These are phyloP conservation scores for Calephelis virginiensis DNA, from an alignment of 1,140 invertebrate species.

Conservation along the genomic window DNA sequence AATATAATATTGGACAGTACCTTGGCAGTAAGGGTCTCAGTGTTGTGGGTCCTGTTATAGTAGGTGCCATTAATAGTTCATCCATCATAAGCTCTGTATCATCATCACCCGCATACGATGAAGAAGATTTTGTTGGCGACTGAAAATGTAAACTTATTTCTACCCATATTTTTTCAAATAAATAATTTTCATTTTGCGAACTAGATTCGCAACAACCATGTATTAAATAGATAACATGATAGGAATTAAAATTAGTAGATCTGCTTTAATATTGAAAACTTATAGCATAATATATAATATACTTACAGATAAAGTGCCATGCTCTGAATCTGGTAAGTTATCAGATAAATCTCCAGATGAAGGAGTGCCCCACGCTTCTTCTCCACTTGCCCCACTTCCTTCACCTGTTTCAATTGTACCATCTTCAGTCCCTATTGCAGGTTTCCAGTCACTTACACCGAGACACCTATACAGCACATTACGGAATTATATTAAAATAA, in stretches of 20 bases:
- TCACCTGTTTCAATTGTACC: conserved; percentile 88
- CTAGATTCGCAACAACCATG: too few species aligned
- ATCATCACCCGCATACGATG: conserved; percentile 82
- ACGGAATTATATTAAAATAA: neutral
- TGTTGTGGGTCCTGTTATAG: conserved; percentile 82
- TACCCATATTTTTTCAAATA: neutral
- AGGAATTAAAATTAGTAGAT: too few species aligned
- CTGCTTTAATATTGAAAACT: neutral
- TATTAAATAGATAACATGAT: too few species aligned
- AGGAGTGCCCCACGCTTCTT: conserved; percentile 92
- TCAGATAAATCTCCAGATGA: conserved; percentile 89
- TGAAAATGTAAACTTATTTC: conserved; percentile 44
- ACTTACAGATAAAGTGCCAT: conserved; percentile 82
- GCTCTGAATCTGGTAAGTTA: conserved; percentile 84
- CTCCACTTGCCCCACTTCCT: conserved; percentile 87
- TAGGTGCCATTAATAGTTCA: conserved; percentile 84
- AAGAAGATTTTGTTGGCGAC: conserved; percentile 82
- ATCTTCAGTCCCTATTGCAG: conserved; percentile 85
- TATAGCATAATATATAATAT: neutral
- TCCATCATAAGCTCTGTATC: conserved; percentile 86
- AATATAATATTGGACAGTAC: conserved; percentile 37
- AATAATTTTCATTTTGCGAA: conserved; percentile 10
- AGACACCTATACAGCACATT: conserved; percentile 52
- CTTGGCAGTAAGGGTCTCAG: conserved; percentile 82
- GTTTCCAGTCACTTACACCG: conserved; percentile 74